These are phyloP conservation scores for Scolopax rusticola DNA, from an alignment of 2,797 vertebrate species.

Conservation along the genomic window DNA sequence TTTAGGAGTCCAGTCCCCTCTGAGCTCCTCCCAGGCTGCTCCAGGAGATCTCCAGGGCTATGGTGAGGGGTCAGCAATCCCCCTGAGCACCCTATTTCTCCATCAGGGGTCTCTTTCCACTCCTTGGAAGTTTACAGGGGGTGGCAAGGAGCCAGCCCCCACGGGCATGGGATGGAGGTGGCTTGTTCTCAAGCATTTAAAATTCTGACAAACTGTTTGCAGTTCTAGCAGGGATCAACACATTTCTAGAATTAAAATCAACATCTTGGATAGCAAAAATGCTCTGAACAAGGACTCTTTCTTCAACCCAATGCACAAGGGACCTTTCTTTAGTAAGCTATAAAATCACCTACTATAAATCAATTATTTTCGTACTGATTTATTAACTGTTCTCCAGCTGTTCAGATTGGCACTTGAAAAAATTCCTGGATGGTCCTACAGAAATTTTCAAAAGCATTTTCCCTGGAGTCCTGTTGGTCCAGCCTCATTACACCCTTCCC, in stretches of 20 bases:
- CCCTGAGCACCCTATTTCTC: neutral
- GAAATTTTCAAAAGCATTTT: slow-evolving; percentile 62
- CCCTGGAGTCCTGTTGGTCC: slow-evolving; percentile 60
- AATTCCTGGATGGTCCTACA: neutral
- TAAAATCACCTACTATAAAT: slow-evolving; percentile 62
- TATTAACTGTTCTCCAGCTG: slow-evolving; percentile 61
- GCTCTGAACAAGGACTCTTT: slow-evolving; percentile 59
- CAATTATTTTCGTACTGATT: slow-evolving; percentile 65
- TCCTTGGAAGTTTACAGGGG: neutral
- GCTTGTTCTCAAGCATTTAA: slow-evolving; percentile 11
- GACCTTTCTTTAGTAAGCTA: slow-evolving; percentile 47
- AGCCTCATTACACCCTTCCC: slow-evolving; percentile 35
- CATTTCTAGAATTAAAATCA: slow-evolving; percentile 41
- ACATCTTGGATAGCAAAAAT: slow-evolving; percentile 34
- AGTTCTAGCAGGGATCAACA: slow-evolving; percentile 61
- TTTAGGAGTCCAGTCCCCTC: neutral
- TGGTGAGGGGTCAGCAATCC: neutral
- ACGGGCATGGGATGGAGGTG: neutral
- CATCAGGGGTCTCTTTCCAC: neutral
- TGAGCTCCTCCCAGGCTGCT: neutral
- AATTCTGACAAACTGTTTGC: slow-evolving; percentile 51
- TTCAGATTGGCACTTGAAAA: slow-evolving; percentile 4
- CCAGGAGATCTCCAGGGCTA: neutral
- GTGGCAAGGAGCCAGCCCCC: slow-evolving; percentile 36
- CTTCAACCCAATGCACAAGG: slow-evolving; percentile 53